Percentiles rank a stretch among this genome's conserved stretches.
phyloP scores from a whole-genome alignment of 2,797 vertebrate species.

The Pangasius macronema region DNA sequence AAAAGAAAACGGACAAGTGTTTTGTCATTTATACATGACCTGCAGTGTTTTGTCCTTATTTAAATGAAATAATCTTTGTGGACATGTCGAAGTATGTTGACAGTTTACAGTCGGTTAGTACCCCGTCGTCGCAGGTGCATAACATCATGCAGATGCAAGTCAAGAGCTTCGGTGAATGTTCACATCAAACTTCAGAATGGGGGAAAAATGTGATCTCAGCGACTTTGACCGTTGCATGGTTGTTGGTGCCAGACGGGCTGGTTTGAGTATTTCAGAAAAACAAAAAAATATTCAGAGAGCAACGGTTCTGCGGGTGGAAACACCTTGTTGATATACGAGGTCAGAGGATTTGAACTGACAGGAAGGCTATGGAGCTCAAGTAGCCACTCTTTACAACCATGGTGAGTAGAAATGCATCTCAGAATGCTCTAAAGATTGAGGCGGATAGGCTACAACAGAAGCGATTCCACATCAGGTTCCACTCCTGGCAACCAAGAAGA shows the following conservation, averaged over 20 bases:
- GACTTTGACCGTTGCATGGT: no score
- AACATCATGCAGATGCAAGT: not conserved
- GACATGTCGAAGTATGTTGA: no score
- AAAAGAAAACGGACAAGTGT: not conserved
- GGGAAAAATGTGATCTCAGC: no score
- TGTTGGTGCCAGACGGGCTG: not conserved
- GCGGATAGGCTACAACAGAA: not conserved
- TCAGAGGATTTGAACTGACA: not conserved
- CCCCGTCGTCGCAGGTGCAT: no score
- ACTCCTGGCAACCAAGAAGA: not conserved
- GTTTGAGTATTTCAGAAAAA: not conserved
- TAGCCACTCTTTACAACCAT: not conserved
- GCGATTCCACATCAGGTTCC: not conserved
- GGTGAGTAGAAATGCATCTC: not conserved
- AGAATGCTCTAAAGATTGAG: not conserved
- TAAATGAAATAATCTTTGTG: no score
- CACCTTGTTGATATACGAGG: not conserved
- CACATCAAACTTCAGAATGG: no score
- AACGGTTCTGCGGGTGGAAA: not conserved
- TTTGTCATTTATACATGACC: no score
- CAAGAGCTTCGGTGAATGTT: not conserved
- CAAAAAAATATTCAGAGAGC: not conserved
- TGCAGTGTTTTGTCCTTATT: not conserved
- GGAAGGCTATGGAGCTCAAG: not conserved
- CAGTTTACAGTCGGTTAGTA: no score